Percentiles rank a stretch among this genome's conserved stretches.
phyloP scores from a whole-genome alignment of 2,113 vertebrate species.

The Trichomycterus rosablanca region DNA sequence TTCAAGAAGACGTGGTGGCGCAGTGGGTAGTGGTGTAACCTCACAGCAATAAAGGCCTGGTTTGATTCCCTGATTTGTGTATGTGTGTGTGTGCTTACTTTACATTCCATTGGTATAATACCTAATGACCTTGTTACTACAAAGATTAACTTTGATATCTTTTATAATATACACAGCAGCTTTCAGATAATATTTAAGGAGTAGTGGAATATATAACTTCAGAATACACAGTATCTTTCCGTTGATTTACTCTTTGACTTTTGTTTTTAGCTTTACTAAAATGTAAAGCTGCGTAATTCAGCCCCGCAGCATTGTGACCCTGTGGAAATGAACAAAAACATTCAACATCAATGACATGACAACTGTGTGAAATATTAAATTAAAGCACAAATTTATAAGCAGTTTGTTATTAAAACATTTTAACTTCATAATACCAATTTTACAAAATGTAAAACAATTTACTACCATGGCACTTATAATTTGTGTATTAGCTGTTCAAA shows the following conservation, averaged over 20 bases:
- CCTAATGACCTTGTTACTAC: no score
- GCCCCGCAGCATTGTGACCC: neutral
- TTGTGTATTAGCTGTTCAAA: no score
- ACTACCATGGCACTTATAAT: no score
- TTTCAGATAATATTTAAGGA: neutral
- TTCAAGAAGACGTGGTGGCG: no score
- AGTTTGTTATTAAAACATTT: neutral
- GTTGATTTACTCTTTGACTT: neutral
- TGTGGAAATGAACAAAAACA: neutral
- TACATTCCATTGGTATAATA: no score
- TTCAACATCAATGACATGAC: neutral
- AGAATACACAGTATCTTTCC: neutral
- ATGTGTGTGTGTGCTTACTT: no score
- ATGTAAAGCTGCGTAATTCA: neutral
- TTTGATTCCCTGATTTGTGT: no score
- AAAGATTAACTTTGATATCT: no score
- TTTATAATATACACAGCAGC: no score
- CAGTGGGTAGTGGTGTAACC: no score
- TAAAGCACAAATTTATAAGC: neutral
- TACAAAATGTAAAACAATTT: neutral
- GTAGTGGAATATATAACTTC: neutral
- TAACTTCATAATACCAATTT: neutral
- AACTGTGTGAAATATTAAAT: neutral
- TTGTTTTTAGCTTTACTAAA: slow-evolving; percentile 1
- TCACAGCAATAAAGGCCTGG: no score